Evolutionary conservation across 2,888 invertebrate species (phyloP).

Genomic region (Phaonia tiefii): DNA sequence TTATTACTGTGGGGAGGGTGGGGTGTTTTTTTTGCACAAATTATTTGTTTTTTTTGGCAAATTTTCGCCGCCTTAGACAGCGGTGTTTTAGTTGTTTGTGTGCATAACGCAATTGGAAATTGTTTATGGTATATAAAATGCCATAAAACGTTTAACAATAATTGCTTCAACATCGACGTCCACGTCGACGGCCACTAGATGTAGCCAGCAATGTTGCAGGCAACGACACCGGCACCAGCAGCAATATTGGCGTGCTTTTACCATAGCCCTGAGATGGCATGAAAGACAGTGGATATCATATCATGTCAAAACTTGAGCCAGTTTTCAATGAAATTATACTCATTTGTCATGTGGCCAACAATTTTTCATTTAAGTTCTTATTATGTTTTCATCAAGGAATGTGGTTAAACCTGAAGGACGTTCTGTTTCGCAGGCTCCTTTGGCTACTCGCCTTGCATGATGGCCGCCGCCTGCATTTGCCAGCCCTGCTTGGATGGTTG

Average conservation of each 20-base stretch:
- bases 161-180: conserved; percentile 20
- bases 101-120: conserved; percentile 41
- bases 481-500: not conserved
- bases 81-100: not conserved
- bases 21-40: conserved; percentile 17
- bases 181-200: not conserved
- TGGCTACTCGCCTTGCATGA: conserved; percentile 23
- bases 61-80: conserved; percentile 46
- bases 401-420: conserved; percentile 68
- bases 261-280: conserved; percentile 12
- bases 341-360: conserved; percentile 68
- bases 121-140: conserved; percentile 47
- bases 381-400: conserved; percentile 69
- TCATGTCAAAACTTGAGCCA: conserved; percentile 60
- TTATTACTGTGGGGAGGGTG: conserved; percentile 11
- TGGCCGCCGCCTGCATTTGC: conserved; percentile 29
- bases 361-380: conserved; percentile 69
- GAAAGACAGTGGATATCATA: conserved; percentile 45
- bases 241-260: not conserved
- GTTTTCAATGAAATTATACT: conserved; percentile 62
- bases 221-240: conserved; percentile 8
- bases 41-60: conserved; percentile 56
- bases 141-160: conserved; percentile 53
- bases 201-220: conserved; percentile 4
- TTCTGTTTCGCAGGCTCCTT: conserved; percentile 31